These are phyloP conservation scores for Zygaena filipendulae DNA, from an alignment of 2,888 invertebrate genomes.

Conservation along the genomic window DNA sequence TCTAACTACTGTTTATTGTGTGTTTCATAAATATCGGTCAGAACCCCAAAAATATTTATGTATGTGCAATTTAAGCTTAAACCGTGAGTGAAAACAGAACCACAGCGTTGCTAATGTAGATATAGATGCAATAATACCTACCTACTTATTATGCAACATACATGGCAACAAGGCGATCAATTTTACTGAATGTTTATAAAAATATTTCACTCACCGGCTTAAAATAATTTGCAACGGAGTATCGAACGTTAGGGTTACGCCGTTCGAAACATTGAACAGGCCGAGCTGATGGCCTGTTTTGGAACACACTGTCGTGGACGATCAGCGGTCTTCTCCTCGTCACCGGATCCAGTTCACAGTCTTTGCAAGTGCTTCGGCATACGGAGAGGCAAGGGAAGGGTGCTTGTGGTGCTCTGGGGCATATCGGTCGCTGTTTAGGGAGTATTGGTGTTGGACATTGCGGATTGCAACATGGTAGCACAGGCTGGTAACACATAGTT, in stretches of 20 bases:
- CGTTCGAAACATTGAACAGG: constrained; percentile 34
- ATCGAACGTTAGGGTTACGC: constrained; percentile 37
- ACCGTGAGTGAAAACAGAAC: too few relatives aligned
- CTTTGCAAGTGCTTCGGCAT: constrained; percentile 48
- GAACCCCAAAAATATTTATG: too few relatives aligned
- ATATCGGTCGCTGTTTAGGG: constrained; percentile 55
- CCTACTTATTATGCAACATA: not conserved
- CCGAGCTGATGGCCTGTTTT: constrained; percentile 34
- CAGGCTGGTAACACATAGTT: constrained; percentile 48
- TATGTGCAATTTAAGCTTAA: too few relatives aligned
- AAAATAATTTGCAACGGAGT: constrained; percentile 37
- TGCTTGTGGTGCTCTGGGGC: constrained; percentile 48
- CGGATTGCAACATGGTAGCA: constrained; percentile 54
- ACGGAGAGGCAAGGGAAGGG: constrained; percentile 60
- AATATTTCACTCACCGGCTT: constrained; percentile 36
- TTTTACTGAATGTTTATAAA: too few relatives aligned
- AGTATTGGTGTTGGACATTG: constrained; percentile 64
- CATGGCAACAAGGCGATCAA: too few relatives aligned
- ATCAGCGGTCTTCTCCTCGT: constrained; percentile 68
- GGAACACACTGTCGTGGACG: constrained; percentile 63
- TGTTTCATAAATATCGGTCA: too few relatives aligned
- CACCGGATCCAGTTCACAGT: constrained; percentile 60
- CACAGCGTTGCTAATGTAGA: too few relatives aligned
- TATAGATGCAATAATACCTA: too few relatives aligned
- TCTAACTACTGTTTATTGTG: too few relatives aligned